Conservation (phyloP, 2,113 vertebrate species). For the Chaetops frenatus region DNA sequence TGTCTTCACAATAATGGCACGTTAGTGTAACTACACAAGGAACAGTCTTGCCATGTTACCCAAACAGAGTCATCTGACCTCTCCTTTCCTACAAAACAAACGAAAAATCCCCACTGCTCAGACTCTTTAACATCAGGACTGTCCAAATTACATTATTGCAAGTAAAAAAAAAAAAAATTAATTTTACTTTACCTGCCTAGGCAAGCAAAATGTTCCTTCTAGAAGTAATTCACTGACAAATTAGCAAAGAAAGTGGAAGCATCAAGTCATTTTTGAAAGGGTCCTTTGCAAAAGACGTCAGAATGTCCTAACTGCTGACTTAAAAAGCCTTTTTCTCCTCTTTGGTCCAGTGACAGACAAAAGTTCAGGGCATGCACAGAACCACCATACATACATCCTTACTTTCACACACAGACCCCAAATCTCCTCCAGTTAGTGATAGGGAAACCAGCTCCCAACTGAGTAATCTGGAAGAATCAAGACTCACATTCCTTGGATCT, state of each 20-base stretch:
- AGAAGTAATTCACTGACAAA: neutral
- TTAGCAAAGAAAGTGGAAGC: neutral
- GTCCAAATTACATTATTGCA: neutral
- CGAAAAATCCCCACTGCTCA: neutral
- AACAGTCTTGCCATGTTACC: neutral
- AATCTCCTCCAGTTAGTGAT: neutral
- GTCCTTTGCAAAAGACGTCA: neutral
- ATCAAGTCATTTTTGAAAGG: neutral
- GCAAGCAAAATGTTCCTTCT: neutral
- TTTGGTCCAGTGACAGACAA: neutral
- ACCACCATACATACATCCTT: neutral
- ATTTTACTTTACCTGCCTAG: neutral
- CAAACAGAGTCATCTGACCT: neutral
- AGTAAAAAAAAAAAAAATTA: neutral
- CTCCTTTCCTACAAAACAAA: neutral
- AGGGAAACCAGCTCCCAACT: neutral
- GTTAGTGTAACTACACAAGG: neutral
- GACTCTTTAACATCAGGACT: neutral
- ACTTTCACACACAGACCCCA: neutral
- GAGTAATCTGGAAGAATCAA: neutral
- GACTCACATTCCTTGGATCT: neutral
- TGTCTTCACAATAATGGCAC: neutral
- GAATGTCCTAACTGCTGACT: neutral
- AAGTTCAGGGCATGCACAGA: neutral
- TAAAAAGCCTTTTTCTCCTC: neutral